Percentiles rank a stretch among this genome's conserved stretches.
These are phyloP conservation scores for Marmota flaviventris DNA, from an alignment of 2,113 vertebrate species.

Conservation along the genomic window DNA sequence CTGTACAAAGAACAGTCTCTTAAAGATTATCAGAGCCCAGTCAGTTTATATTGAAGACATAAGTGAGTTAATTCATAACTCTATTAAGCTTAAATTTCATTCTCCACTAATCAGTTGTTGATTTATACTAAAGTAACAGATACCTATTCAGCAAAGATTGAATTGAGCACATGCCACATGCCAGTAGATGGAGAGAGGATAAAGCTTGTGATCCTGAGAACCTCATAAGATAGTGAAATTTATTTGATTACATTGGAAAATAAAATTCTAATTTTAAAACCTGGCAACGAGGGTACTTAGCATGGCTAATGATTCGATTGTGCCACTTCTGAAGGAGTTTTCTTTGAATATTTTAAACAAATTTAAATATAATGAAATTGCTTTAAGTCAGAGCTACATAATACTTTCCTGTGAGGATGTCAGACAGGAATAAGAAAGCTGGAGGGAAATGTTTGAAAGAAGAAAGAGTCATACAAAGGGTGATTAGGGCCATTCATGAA, in stretches of 20 bases:
- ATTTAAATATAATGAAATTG: slow-evolving; percentile 7
- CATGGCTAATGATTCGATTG: background rate
- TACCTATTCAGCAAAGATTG: background rate
- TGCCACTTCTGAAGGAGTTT: background rate
- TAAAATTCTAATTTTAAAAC: slow-evolving; percentile 4
- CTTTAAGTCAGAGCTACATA: background rate
- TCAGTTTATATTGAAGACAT: background rate
- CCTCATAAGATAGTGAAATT: background rate
- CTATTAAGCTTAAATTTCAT: background rate
- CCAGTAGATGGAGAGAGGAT: background rate
- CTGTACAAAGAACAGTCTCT: background rate
- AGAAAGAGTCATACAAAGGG: background rate
- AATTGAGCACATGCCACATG: background rate
- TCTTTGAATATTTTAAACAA: slow-evolving; percentile 28
- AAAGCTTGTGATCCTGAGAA: background rate
- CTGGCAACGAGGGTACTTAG: background rate
- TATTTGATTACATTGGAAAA: background rate
- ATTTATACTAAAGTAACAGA: background rate
- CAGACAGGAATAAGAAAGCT: background rate
- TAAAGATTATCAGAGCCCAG: background rate
- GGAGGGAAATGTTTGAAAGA: background rate
- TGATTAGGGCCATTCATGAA: background rate
- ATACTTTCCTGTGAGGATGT: background rate
- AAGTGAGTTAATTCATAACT: background rate
- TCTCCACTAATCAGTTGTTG: background rate